A percentile compares a stretch with the other conserved stretches of the same genome.
These are phyloP conservation scores for Mycetomoellerius zeteki DNA, from an alignment of 1,140 invertebrate genomes.

Conservation along the genomic window DNA sequence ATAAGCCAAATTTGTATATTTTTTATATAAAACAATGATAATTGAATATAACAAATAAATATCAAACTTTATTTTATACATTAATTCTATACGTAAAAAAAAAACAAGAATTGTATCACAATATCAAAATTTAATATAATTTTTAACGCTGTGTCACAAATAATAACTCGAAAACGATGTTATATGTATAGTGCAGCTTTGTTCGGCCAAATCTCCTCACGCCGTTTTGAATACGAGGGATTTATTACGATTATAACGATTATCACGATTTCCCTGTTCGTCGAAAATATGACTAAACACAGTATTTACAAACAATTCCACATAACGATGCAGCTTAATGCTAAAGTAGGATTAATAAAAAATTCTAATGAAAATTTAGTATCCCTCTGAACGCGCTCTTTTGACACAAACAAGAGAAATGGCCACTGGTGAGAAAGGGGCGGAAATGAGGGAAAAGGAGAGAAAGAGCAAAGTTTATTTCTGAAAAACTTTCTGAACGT, in stretches of 20 bases:
- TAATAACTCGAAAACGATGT: constrained; percentile 3
- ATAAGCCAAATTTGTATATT: not conserved
- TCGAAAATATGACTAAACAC: constrained; percentile 10
- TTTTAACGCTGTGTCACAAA: not conserved
- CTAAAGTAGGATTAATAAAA: constrained; percentile 23
- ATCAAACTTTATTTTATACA: not conserved
- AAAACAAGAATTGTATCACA: not conserved
- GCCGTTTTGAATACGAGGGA: not conserved
- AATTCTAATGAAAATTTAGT: constrained; percentile 35
- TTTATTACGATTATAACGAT: constrained; percentile 33
- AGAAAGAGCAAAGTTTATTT: constrained; percentile 37
- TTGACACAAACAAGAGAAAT: not conserved
- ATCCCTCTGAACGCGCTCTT: not conserved
- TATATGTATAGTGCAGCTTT: not conserved
- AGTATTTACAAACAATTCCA: constrained; percentile 22
- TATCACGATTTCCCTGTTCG: not conserved
- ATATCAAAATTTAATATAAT: not conserved
- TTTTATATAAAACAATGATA: not conserved
- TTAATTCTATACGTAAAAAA: not conserved
- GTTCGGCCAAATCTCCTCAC: not conserved
- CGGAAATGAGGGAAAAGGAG: not conserved
- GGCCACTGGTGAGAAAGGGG: not conserved
- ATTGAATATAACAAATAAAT: not conserved
- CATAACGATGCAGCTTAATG: constrained; percentile 5
- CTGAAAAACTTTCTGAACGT: constrained; percentile 37